Evolutionary conservation across 1,140 invertebrate genomes (phyloP).

Genomic region (Whitmania pigra): DNA sequence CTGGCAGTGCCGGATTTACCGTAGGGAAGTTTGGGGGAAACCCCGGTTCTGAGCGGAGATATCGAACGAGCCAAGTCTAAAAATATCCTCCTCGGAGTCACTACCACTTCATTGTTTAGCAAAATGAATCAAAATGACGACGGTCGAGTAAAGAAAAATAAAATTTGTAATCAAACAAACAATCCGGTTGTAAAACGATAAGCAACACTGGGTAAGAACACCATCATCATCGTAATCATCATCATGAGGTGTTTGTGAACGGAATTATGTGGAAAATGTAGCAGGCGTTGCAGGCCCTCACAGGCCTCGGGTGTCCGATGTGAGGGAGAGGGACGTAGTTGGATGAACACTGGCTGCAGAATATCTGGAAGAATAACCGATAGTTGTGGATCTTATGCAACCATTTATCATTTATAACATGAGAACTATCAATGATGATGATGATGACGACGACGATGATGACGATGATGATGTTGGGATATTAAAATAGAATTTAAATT

Average conservation of each 20-base stretch:
- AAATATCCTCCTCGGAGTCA: too few relatives aligned
- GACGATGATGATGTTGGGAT: too few relatives aligned
- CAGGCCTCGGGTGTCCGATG: constrained; percentile 77
- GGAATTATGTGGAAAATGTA: constrained; percentile 48
- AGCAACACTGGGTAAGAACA: constrained; percentile 8
- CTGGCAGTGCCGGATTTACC: too few relatives aligned
- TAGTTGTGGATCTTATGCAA: too few relatives aligned
- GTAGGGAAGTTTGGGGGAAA: too few relatives aligned
- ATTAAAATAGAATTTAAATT: too few relatives aligned
- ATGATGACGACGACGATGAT: too few relatives aligned
- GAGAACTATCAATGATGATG: too few relatives aligned
- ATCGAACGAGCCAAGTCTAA: too few relatives aligned
- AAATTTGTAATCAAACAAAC: constrained; percentile 4
- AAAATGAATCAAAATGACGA: not conserved
- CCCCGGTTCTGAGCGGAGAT: too few relatives aligned
- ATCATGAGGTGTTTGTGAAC: constrained; percentile 31
- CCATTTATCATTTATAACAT: too few relatives aligned
- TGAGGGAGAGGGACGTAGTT: constrained; percentile 82
- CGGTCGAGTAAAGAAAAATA: not conserved
- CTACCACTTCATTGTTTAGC: too few relatives aligned
- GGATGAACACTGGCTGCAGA: constrained; percentile 80
- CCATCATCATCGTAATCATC: not conserved
- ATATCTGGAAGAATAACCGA: constrained; percentile 52
- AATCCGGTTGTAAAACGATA: constrained; percentile 3
- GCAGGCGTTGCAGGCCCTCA: constrained; percentile 85